These are phyloP conservation scores for Biston betularia DNA, from an alignment of 2,888 invertebrate species.

Conservation along the genomic window DNA sequence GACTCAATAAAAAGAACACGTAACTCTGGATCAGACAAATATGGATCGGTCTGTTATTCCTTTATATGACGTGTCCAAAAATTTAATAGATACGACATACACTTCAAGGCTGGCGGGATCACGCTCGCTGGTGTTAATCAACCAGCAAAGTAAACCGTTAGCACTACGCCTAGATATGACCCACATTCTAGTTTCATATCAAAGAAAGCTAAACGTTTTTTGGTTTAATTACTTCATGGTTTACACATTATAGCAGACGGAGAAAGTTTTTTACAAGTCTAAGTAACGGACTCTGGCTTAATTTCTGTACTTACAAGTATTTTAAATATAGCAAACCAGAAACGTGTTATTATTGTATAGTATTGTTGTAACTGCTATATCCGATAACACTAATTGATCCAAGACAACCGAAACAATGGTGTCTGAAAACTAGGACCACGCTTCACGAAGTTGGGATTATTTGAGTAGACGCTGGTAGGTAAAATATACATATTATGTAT, in stretches of 20 bases:
- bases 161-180: slow-evolving; percentile 21
- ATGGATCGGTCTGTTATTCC: neutral
- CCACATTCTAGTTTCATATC: slow-evolving; percentile 31
- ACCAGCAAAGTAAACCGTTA: slow-evolving; percentile 16
- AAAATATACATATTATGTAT: too few relatives aligned
- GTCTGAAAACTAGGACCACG: too few relatives aligned
- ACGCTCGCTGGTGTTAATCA: slow-evolving; percentile 25
- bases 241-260: slow-evolving; percentile 31
- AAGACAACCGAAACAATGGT: too few relatives aligned
- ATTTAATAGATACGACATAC: slow-evolving; percentile 12
- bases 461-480: too few relatives aligned
- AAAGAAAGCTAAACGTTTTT: slow-evolving; percentile 37
- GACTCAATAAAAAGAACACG: too few relatives aligned
- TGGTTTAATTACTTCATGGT: slow-evolving; percentile 30
- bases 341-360: neutral
- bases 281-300: slow-evolving; percentile 13
- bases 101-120: slow-evolving; percentile 13
- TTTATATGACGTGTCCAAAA: neutral
- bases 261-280: slow-evolving; percentile 34
- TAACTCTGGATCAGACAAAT: neutral
- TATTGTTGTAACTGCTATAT: neutral
- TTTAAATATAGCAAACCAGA: neutral
- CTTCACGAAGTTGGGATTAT: too few relatives aligned
- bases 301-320: neutral
- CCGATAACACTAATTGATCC: too few relatives aligned